phyloP scores from a whole-genome alignment of 1,140 invertebrate species.

The Lepidurus apus region DNA sequence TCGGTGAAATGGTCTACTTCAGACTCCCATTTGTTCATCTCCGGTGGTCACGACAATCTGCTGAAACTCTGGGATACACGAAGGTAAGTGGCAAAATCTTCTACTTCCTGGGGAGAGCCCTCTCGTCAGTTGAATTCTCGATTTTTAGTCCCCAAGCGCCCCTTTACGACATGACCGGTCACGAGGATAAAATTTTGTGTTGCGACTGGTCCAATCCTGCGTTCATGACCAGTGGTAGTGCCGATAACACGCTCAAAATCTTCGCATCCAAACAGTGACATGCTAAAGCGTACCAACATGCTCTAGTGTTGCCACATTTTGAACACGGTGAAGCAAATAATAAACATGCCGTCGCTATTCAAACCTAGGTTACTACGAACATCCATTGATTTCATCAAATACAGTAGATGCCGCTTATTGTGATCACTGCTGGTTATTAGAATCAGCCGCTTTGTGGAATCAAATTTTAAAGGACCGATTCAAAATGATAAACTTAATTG shows the following conservation, averaged over 20 bases:
- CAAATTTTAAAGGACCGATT: no score
- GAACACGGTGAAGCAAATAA: not conserved
- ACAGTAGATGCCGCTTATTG: no score
- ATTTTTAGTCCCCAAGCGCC: slow-evolving; percentile 77
- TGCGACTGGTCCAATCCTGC: slow-evolving; percentile 88
- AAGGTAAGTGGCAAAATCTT: slow-evolving; percentile 53
- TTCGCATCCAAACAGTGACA: slow-evolving; percentile 59
- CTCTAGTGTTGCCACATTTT: not conserved
- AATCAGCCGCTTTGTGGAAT: no score
- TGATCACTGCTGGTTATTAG: no score
- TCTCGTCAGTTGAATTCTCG: slow-evolving; percentile 37
- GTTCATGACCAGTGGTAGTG: slow-evolving; percentile 81
- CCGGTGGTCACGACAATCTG: slow-evolving; percentile 82
- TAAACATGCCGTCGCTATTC: not conserved
- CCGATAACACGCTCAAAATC: slow-evolving; percentile 88
- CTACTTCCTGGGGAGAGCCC: slow-evolving; percentile 34
- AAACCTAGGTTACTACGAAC: not conserved
- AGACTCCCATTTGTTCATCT: slow-evolving; percentile 81
- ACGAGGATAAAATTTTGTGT: slow-evolving; percentile 88
- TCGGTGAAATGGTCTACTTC: slow-evolving; percentile 82
- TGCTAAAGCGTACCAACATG: not conserved
- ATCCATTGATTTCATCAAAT: not conserved
- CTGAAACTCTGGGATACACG: slow-evolving; percentile 95
- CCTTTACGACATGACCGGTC: slow-evolving; percentile 86
- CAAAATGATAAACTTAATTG: no score